These are phyloP conservation scores for Amphipyra berbera DNA, from an alignment of 2,888 invertebrate genomes.

Conservation along the genomic window DNA sequence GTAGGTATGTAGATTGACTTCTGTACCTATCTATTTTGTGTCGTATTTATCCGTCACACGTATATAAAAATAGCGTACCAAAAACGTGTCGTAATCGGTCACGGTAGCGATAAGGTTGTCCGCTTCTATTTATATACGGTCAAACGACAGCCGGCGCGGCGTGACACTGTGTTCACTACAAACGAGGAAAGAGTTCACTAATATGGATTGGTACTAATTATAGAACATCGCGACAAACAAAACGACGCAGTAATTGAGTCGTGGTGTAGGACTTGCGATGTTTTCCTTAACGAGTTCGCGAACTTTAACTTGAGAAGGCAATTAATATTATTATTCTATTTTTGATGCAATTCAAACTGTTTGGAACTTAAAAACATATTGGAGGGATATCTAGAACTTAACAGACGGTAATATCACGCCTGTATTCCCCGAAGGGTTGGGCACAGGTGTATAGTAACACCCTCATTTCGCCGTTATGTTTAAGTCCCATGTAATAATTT, in stretches of 20 bases:
- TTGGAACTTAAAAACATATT: too few species aligned
- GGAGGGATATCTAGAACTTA: too few species aligned
- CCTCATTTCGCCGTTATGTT: too few species aligned
- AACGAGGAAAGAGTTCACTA: constrained; percentile 28
- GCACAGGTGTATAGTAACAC: too few species aligned
- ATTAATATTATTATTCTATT: too few species aligned
- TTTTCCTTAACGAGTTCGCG: constrained; percentile 18
- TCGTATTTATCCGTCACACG: too few species aligned
- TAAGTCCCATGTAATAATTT: too few species aligned
- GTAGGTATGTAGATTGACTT: too few species aligned
- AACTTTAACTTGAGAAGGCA: background rate
- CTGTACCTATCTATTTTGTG: too few species aligned
- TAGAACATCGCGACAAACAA: constrained; percentile 14
- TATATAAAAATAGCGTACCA: constrained; percentile 2
- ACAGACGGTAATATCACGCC: too few species aligned
- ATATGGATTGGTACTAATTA: constrained; percentile 22
- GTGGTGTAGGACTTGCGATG: background rate
- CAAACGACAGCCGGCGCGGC: constrained; percentile 10
- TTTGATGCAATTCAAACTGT: too few species aligned
- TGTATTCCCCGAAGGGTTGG: too few species aligned
- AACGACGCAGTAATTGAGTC: constrained; percentile 6
- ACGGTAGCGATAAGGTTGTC: constrained; percentile 24
- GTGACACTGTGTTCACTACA: constrained; percentile 16
- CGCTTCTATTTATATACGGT: constrained; percentile 27
- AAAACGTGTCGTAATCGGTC: constrained; percentile 33